These are phyloP conservation scores for Sitta carolinensis DNA, from an alignment of 2,797 vertebrate genomes.

Conservation along the genomic window DNA sequence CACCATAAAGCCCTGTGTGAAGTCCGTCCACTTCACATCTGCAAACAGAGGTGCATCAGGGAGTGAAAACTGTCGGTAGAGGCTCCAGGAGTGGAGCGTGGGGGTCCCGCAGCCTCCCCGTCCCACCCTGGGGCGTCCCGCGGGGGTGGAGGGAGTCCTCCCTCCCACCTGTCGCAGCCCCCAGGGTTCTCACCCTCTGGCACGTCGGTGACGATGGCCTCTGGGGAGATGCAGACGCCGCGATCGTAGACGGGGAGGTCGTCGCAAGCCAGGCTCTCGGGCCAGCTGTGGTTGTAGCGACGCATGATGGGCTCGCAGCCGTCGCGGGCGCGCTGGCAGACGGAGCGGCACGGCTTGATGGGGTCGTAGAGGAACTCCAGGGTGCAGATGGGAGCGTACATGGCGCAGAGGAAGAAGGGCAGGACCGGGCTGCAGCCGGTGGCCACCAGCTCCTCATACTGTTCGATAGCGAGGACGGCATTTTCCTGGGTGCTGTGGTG, in stretches of 20 bases:
- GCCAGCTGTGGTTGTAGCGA: constrained; percentile 84
- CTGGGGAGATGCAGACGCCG: constrained; percentile 83
- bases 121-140: background rate
- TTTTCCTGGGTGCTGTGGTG: constrained; percentile 87
- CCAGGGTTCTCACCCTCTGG: constrained; percentile 70
- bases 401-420: constrained; percentile 83
- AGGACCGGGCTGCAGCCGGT: constrained; percentile 80
- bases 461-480: constrained; percentile 82
- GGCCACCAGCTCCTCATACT: constrained; percentile 82
- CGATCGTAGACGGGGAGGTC: constrained; percentile 83
- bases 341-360: constrained; percentile 81
- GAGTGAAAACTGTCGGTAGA: background rate
- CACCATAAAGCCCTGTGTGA: constrained; percentile 77
- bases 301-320: constrained; percentile 83
- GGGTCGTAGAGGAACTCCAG: constrained; percentile 84
- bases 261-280: constrained; percentile 80
- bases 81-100: background rate
- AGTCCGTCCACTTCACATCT: constrained; percentile 82
- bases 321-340: constrained; percentile 80
- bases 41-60: constrained; percentile 37
- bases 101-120: background rate
- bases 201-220: constrained; percentile 83
- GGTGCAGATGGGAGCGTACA: constrained; percentile 85
- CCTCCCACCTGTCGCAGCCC: background rate
- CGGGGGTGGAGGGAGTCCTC: background rate